These are phyloP conservation scores for Crocidura indochinensis DNA, from an alignment of 2,797 vertebrate genomes.

Conservation along the genomic window DNA sequence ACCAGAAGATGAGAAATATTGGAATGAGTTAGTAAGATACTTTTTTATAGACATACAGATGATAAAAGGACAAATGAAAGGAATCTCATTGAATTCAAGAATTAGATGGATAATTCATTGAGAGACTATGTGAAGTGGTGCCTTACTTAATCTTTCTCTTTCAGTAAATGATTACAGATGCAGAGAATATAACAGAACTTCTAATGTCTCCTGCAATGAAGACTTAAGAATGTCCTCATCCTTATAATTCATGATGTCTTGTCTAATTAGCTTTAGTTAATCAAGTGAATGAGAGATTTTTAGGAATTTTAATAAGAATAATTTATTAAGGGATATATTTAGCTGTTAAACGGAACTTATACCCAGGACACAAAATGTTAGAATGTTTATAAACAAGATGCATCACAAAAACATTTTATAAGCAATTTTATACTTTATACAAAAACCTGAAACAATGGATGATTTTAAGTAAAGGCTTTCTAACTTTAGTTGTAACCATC, in stretches of 20 bases:
- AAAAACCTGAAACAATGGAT: slow-evolving; percentile 7
- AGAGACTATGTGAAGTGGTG: background rate
- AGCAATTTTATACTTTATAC: background rate
- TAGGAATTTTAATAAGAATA: slow-evolving; percentile 48
- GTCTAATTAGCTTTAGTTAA: slow-evolving; percentile 40
- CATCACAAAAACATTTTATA: background rate
- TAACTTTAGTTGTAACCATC: slow-evolving; percentile 27
- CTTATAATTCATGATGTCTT: slow-evolving; percentile 38
- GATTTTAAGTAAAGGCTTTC: slow-evolving; percentile 26
- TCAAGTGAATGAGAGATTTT: slow-evolving; percentile 33
- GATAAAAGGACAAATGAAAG: background rate
- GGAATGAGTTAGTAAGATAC: background rate
- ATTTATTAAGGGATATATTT: background rate
- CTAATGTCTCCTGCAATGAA: background rate
- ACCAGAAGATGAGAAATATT: background rate
- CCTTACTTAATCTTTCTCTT: slow-evolving; percentile 26
- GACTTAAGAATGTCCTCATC: background rate
- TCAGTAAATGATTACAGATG: background rate
- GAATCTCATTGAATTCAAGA: background rate
- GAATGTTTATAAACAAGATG: background rate
- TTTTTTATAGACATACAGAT: background rate
- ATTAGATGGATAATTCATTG: background rate
- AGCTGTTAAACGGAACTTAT: background rate
- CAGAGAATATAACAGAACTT: background rate
- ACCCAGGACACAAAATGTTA: background rate